Evolutionary conservation across 2,888 invertebrate genomes (phyloP), one percentile per base, ranked within the genome.

Genomic region (Thymelicus sylvestris): DNA sequence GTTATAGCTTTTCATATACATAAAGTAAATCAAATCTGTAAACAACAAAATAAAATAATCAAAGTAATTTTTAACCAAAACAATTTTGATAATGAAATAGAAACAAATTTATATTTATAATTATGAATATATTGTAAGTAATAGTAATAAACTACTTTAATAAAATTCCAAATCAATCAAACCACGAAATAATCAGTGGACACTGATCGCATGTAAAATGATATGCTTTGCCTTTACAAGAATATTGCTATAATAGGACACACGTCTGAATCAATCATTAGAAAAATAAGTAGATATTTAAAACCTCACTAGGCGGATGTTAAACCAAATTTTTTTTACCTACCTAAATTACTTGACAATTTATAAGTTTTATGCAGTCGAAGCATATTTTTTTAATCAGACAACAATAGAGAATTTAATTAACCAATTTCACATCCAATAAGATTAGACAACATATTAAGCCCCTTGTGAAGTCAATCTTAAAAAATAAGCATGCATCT

Each of bases 211-310:
- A 61, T 44, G 38, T 52, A 52, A 24, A 62, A 50, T 67, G 67
- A 67, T 67, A 67, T 67, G 67, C 67, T 52, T 62, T 7, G 31
- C 3, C 19, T 19, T 19, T 19, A 52, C 31, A 44, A 61, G 39
- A 52, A 61, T 62, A 52, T 61, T 62, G 60, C 60, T n/a, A 67
- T 67, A 38, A 66, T 19, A 39, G 19, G 59, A 19, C 55, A 38
- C 31, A 55, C 52, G 47, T 52, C 47, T 44, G 63, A 67, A 64
- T 39, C 52, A 64, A 64, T 64, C 64, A 50, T 13, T 52, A 66
- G 39, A 52, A 41, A 19, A 68, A 68, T 24, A 61, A 64, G 13
- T 65, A 39, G 48, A 64, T 52, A 41, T 55, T 52, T n/a, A 41
- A 41, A 65, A 38, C 31, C 6, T 59, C 44, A 8, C 39, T 65